Percentiles rank a stretch among this genome's conserved stretches.
phyloP scores from a whole-genome alignment of 1,140 invertebrate genomes.

The Scylla paramamosain region DNA sequence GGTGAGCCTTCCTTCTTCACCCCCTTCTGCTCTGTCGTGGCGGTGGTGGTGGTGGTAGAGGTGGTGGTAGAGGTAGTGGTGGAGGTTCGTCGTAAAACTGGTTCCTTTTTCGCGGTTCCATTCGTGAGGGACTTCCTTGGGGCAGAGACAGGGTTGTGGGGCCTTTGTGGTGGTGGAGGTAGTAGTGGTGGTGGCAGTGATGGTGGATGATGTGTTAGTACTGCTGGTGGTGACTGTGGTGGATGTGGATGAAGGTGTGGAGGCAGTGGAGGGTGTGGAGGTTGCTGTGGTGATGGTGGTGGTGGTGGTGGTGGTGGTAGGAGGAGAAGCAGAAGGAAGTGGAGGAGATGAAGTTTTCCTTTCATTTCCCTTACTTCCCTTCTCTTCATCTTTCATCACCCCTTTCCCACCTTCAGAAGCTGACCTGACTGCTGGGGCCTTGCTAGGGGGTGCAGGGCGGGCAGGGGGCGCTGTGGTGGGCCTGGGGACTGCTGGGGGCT shows the following conservation, averaged over 20 bases:
- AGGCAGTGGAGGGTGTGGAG: background rate
- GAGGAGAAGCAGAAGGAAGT: background rate
- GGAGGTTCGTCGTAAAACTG: too few species aligned
- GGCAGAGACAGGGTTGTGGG: background rate
- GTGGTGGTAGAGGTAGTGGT: too few species aligned
- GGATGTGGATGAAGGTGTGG: background rate
- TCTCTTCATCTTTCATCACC: background rate
- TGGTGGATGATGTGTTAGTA: too few species aligned
- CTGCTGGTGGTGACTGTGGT: too few species aligned
- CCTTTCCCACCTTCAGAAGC: background rate
- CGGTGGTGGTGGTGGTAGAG: too few species aligned
- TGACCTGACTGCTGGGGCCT: background rate
- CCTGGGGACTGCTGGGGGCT: background rate
- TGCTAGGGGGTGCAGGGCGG: background rate
- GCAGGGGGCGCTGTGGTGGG: background rate
- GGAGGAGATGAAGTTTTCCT: background rate
- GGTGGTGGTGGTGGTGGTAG: background rate
- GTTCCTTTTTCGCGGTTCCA: background rate
- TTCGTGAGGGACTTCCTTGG: conserved; percentile 44
- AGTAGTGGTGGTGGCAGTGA: background rate
- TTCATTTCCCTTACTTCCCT: background rate
- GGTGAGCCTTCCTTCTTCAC: background rate
- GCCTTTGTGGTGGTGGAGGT: background rate
- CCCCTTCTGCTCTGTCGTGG: background rate
- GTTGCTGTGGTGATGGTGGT: background rate